These are phyloP conservation scores for Zosterops lateralis DNA, from an alignment of 2,113 vertebrate genomes.

Conservation along the genomic window DNA sequence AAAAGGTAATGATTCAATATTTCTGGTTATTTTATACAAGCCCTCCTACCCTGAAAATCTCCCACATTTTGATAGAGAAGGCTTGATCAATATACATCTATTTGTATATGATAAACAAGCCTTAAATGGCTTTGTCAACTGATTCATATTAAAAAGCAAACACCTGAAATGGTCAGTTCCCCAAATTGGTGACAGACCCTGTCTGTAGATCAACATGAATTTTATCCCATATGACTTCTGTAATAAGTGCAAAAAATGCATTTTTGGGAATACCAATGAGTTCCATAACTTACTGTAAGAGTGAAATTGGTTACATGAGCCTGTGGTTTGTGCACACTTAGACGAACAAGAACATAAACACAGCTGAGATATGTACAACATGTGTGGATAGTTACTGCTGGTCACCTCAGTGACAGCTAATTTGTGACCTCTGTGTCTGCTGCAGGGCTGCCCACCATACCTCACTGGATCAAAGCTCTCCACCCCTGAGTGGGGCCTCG, in stretches of 20 bases:
- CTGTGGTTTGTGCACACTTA: slow-evolving; percentile 51
- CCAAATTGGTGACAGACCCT: slow-evolving; percentile 14
- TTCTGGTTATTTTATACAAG: not conserved
- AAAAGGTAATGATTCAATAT: not conserved
- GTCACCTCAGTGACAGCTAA: slow-evolving; percentile 33
- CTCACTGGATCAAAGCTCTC: slow-evolving; percentile 97
- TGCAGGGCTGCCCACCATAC: slow-evolving; percentile 93
- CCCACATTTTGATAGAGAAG: not conserved
- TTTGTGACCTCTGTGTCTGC: slow-evolving; percentile 54
- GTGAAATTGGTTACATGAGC: slow-evolving; percentile 34
- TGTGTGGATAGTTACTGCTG: slow-evolving; percentile 55
- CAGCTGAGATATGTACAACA: slow-evolving; percentile 52
- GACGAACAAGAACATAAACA: slow-evolving; percentile 48
- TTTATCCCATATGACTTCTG: not conserved
- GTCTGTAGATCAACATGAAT: not conserved
- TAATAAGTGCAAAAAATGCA: not conserved
- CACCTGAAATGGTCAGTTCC: slow-evolving; percentile 1
- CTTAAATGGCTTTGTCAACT: slow-evolving; percentile 1
- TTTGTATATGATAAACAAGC: not conserved
- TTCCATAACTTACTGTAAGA: slow-evolving; percentile 12
- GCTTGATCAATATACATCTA: not conserved
- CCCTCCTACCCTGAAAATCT: not conserved
- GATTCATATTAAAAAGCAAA: slow-evolving; percentile 13
- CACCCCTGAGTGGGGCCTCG: slow-evolving; percentile 89
- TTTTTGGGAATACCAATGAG: slow-evolving; percentile 27